phyloP scores from a whole-genome alignment of 2,888 invertebrate genomes.

The Anorthoa munda region DNA sequence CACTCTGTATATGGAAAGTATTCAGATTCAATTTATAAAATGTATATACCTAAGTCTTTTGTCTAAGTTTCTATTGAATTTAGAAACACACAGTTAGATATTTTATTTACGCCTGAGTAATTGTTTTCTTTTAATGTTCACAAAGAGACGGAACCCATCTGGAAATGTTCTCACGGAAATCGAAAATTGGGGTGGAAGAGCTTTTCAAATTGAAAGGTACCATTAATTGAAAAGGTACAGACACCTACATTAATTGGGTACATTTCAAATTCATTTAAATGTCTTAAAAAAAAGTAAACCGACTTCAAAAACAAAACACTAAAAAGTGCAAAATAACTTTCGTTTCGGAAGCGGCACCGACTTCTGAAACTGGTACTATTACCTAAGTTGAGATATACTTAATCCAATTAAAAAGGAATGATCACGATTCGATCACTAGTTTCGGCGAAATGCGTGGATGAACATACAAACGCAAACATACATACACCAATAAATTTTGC shows the following conservation, averaged over 20 bases:
- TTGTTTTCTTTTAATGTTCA: constrained; percentile 37
- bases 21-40: background rate
- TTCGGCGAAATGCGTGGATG: no score
- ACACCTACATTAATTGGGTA: constrained; percentile 16
- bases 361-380: no score
- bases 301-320: no score
- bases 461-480: no score
- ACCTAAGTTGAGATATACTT: no score
- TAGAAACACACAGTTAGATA: constrained; percentile 11
- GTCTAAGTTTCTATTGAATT: background rate
- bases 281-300: background rate
- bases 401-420: no score
- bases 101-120: constrained; percentile 10
- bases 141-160: constrained; percentile 26
- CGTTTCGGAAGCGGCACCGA: no score
- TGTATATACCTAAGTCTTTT: background rate
- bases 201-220: constrained; percentile 30
- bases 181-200: constrained; percentile 5
- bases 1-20: background rate
- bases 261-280: constrained; percentile 6
- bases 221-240: constrained; percentile 34
- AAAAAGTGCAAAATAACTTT: no score
- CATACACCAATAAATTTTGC: no score
- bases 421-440: no score
- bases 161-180: constrained; percentile 51